Conservation (phyloP, 2,888 invertebrate genomes). For the Beris morrisii region DNA sequence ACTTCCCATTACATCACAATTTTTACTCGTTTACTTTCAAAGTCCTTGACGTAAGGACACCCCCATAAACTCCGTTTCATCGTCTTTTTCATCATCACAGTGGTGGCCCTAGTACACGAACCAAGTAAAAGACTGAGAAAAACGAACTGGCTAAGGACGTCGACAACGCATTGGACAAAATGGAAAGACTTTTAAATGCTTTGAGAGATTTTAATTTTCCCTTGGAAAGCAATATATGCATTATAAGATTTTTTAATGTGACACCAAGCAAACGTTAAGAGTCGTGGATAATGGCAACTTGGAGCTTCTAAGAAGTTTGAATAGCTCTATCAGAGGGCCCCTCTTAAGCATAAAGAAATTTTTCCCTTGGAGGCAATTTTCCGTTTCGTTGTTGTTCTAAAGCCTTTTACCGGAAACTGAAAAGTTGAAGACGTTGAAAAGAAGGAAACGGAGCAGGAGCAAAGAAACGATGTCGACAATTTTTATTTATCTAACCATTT, state of each 20-base stretch:
- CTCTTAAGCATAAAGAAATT: slow-evolving; percentile 32
- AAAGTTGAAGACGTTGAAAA: too few relatives aligned
- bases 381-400: slow-evolving; percentile 22
- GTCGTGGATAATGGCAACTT: slow-evolving; percentile 22
- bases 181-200: slow-evolving; percentile 26
- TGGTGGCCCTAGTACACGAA: too few relatives aligned
- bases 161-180: not conserved
- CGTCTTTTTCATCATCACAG: too few relatives aligned
- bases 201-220: slow-evolving; percentile 36
- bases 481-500: too few relatives aligned
- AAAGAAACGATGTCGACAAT: too few relatives aligned
- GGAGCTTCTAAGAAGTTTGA: slow-evolving; percentile 27
- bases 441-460: too few relatives aligned
- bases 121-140: not conserved
- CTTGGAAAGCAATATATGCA: slow-evolving; percentile 35
- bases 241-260: slow-evolving; percentile 36
- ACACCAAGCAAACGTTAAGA: slow-evolving; percentile 36
- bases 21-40: too few relatives aligned
- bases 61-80: too few relatives aligned
- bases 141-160: slow-evolving; percentile 25
- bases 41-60: too few relatives aligned
- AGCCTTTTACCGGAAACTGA: slow-evolving; percentile 16
- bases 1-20: too few relatives aligned
- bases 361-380: slow-evolving; percentile 35
- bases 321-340: slow-evolving; percentile 28